These are phyloP conservation scores for Bradypodion ventrale DNA, from an alignment of 2,797 vertebrate genomes.

Conservation along the genomic window DNA sequence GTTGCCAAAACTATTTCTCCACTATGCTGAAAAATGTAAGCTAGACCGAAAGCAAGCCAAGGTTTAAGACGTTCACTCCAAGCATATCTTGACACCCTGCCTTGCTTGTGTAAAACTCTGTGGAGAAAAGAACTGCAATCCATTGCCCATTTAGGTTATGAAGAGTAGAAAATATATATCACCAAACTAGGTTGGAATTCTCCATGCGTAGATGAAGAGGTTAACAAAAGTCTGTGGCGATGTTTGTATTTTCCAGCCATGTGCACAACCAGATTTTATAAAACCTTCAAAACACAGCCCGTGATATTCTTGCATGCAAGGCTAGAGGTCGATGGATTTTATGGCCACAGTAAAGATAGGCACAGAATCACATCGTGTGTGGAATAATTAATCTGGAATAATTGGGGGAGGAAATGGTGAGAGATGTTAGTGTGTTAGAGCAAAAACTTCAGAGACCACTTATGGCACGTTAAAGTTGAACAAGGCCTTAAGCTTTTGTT, in stretches of 20 bases:
- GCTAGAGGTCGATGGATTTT: neutral
- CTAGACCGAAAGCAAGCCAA: constrained; percentile 45
- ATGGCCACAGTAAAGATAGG: neutral
- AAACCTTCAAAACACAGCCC: constrained; percentile 44
- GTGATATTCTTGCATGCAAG: neutral
- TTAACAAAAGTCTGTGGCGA: neutral
- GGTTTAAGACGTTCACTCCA: constrained; percentile 49
- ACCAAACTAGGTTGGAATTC: neutral
- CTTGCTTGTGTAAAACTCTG: neutral
- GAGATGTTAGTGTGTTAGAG: too few species aligned
- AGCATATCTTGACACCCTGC: rapidly evolving
- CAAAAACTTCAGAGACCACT: too few species aligned
- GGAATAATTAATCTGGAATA: neutral
- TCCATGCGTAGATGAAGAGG: neutral
- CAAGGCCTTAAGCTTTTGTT: too few species aligned
- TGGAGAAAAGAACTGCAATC: neutral
- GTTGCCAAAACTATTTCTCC: neutral
- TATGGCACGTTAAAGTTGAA: too few species aligned
- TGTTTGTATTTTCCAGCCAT: neutral
- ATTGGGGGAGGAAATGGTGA: too few species aligned
- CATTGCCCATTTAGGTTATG: neutral
- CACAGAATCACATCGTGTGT: too few species aligned
- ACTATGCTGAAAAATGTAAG: constrained; percentile 50
- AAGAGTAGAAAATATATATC: neutral
- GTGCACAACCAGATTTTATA: neutral